Conservation (phyloP, 2,113 vertebrate genomes). For the Ranitomeya variabilis region DNA sequence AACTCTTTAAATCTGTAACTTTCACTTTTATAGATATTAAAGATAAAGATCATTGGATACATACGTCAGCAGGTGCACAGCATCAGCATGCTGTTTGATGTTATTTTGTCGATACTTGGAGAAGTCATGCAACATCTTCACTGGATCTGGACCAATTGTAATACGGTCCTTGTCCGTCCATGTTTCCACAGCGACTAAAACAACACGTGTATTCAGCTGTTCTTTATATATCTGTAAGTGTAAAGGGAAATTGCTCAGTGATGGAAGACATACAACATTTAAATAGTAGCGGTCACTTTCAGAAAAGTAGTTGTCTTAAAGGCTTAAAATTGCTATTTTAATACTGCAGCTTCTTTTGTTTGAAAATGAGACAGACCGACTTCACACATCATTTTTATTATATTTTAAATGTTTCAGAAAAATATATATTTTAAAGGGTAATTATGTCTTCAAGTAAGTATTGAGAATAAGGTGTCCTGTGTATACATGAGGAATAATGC, state of each 20-base stretch:
- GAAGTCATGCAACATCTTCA: slow-evolving; percentile 92
- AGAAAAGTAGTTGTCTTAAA: too few species aligned
- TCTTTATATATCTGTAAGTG: slow-evolving; percentile 93
- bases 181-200: slow-evolving; percentile 92
- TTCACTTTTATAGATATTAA: background rate
- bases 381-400: too few species aligned
- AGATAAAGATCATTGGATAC: slow-evolving; percentile 62
- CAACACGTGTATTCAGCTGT: slow-evolving; percentile 93
- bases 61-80: slow-evolving; percentile 94
- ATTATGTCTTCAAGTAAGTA: too few species aligned
- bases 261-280: background rate
- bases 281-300: background rate
- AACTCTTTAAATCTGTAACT: background rate
- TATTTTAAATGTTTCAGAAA: too few species aligned
- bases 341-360: too few species aligned
- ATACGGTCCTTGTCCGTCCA: slow-evolving; percentile 94
- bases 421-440: too few species aligned
- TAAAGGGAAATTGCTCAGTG: background rate
- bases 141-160: slow-evolving; percentile 81
- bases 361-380: too few species aligned
- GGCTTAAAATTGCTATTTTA: too few species aligned
- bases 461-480: too few species aligned
- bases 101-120: slow-evolving; percentile 90
- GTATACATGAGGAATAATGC: too few species aligned
- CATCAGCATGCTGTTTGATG: slow-evolving; percentile 88